phyloP scores from a whole-genome alignment of 1,140 invertebrate species.

The Acromyrmex echinatior region DNA sequence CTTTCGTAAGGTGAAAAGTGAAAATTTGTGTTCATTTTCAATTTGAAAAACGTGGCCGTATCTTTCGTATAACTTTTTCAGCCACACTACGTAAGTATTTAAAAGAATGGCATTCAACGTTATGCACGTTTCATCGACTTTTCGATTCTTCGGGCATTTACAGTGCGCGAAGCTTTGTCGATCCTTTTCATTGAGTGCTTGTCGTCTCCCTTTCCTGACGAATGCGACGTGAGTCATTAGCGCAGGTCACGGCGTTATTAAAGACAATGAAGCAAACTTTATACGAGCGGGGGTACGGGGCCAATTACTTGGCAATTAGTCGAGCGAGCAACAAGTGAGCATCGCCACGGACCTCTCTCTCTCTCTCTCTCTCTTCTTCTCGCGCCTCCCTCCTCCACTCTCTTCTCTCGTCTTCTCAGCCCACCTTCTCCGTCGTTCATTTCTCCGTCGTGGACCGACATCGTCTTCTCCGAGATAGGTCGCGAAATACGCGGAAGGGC shows the following conservation, averaged over 20 bases:
- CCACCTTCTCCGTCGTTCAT: conserved; percentile 58
- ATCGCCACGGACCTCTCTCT: conserved; percentile 80
- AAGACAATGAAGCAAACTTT: conserved; percentile 87
- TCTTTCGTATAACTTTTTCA: background rate
- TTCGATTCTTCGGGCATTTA: conserved; percentile 50
- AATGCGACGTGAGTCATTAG: conserved; percentile 84
- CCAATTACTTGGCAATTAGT: conserved; percentile 87
- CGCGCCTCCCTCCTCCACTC: conserved; percentile 54
- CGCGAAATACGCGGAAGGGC: conserved; percentile 43
- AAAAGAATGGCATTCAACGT: background rate
- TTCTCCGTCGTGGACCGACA: conserved; percentile 60
- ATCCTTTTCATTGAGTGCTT: conserved; percentile 64
- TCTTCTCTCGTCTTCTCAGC: conserved; percentile 61
- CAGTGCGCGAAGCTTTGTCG: conserved; percentile 56
- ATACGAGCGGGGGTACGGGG: conserved; percentile 81
- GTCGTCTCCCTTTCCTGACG: conserved; percentile 60
- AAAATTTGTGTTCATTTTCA: background rate
- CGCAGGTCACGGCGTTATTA: conserved; percentile 86
- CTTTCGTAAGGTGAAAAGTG: conserved; percentile 33
- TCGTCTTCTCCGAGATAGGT: conserved; percentile 70
- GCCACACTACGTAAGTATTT: background rate
- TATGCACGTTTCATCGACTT: conserved; percentile 50
- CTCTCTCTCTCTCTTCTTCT: conserved; percentile 22
- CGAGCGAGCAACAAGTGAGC: conserved; percentile 86
- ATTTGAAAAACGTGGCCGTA: background rate